These are phyloP conservation scores for Ophion slaviceki DNA, from an alignment of 2,888 invertebrate species.

Conservation along the genomic window DNA sequence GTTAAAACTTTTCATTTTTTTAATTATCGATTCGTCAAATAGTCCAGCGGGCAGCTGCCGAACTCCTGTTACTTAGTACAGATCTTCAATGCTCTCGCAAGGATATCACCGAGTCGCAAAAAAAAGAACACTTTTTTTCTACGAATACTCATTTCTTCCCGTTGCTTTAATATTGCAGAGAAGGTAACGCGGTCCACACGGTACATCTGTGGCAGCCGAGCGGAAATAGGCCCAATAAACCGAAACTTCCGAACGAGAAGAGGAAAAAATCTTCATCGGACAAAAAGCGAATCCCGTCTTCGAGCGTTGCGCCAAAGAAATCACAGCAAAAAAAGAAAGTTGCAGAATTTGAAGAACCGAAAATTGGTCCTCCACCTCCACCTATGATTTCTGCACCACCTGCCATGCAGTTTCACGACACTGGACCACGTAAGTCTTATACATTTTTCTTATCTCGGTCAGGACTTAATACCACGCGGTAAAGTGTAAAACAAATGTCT, in stretches of 20 bases:
- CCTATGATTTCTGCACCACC: constrained; percentile 73
- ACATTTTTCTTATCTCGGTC: not conserved
- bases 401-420: constrained; percentile 76
- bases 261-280: constrained; percentile 71
- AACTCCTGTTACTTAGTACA: no score
- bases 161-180: constrained; percentile 67
- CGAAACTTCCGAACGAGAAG: constrained; percentile 76
- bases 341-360: constrained; percentile 56
- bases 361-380: constrained; percentile 69
- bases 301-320: constrained; percentile 58
- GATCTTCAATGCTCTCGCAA: no score
- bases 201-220: constrained; percentile 82
- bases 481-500: constrained; percentile 20
- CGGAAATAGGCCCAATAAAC: constrained; percentile 81
- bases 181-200: constrained; percentile 81
- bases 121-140: not conserved
- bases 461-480: not conserved
- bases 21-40: not conserved
- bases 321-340: constrained; percentile 70
- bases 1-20: constrained; percentile 6
- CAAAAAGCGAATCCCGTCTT: constrained; percentile 71
- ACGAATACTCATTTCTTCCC: not conserved
- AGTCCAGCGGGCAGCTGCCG: not conserved
- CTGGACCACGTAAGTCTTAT: constrained; percentile 70
- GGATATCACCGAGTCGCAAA: not conserved